Percentiles rank a stretch among this genome's conserved stretches.
Conservation (phyloP, 1,140 invertebrate species). For the Carcinoscorpius rotundicauda region DNA sequence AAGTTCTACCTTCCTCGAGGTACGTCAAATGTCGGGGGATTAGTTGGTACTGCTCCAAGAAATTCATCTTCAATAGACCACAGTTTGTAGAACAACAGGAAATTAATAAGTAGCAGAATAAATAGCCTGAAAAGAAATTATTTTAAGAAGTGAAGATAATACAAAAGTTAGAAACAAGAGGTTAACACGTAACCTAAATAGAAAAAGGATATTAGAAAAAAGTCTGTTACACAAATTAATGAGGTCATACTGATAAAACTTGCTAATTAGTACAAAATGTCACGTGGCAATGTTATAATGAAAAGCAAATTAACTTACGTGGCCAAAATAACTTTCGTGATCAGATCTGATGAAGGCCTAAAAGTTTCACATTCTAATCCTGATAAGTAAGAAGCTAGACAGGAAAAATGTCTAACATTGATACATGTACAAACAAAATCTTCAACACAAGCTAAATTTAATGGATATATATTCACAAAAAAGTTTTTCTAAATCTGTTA, state of each 20-base stretch:
- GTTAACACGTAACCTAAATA: background rate
- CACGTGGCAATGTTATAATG: background rate
- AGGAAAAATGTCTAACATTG: too few species aligned
- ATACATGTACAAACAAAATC: too few species aligned
- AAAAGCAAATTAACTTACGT: conserved; percentile 14
- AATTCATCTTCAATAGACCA: conserved; percentile 47
- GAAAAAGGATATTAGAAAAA: background rate
- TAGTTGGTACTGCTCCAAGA: background rate
- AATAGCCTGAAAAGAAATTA: conserved; percentile 16
- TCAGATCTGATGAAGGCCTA: conserved; percentile 17
- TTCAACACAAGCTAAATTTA: too few species aligned
- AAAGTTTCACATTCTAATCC: conserved; percentile 13
- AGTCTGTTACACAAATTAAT: background rate
- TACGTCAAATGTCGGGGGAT: too few species aligned
- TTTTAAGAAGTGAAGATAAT: conserved; percentile 27
- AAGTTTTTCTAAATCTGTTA: too few species aligned
- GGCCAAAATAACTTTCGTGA: conserved; percentile 19
- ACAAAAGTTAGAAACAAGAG: background rate
- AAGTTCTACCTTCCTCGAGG: too few species aligned
- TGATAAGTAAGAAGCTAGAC: conserved; percentile 8
- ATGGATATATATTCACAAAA: too few species aligned
- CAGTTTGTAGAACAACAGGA: conserved; percentile 61
- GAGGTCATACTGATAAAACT: too few species aligned
- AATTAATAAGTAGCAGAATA: conserved; percentile 57
- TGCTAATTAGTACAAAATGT: too few species aligned